Percentiles rank a stretch among this genome's conserved stretches.
These are phyloP conservation scores for Arrhopalites spinosus DNA, from an alignment of 2,888 invertebrate genomes.

Conservation along the genomic window DNA sequence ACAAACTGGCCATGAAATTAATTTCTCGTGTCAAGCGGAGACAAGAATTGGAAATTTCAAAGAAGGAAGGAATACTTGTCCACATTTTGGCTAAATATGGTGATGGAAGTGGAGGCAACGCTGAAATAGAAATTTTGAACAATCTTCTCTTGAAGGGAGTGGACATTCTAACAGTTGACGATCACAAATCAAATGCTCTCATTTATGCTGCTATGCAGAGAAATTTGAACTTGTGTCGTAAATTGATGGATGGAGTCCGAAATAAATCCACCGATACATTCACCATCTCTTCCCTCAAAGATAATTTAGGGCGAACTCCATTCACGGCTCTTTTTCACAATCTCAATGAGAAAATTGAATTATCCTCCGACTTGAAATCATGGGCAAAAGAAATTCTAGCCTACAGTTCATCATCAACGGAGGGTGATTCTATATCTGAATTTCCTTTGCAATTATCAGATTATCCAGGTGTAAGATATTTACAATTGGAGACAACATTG, in stretches of 20 bases:
- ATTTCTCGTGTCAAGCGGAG: constrained; percentile 58
- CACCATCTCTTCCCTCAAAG: constrained; percentile 45
- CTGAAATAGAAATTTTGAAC: constrained; percentile 38
- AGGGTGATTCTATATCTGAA: constrained; percentile 22
- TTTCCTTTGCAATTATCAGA: constrained; percentile 43
- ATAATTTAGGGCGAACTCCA: constrained; percentile 59
- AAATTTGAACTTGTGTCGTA: constrained; percentile 57
- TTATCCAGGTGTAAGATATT: constrained; percentile 41
- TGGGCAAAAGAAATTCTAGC: constrained; percentile 32
- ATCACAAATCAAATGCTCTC: constrained; percentile 59
- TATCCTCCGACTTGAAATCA: not conserved
- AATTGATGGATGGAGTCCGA: constrained; percentile 54
- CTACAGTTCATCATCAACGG: not conserved
- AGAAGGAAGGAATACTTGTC: constrained; percentile 59
- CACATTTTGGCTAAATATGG: constrained; percentile 59
- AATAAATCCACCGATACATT: not conserved
- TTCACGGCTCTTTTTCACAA: constrained; percentile 60
- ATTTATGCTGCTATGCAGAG: constrained; percentile 60
- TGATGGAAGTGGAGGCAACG: constrained; percentile 19
- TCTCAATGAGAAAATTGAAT: constrained; percentile 28
- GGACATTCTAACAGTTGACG: constrained; percentile 58
- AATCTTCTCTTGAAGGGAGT: constrained; percentile 59
- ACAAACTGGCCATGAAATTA: constrained; percentile 60
- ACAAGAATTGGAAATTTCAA: constrained; percentile 52
- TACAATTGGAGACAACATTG: not conserved